Percentiles rank a stretch among this genome's conserved stretches.
These are phyloP conservation scores for Tragelaphus scriptus DNA, from an alignment of 2,113 vertebrate genomes.

Conservation along the genomic window DNA sequence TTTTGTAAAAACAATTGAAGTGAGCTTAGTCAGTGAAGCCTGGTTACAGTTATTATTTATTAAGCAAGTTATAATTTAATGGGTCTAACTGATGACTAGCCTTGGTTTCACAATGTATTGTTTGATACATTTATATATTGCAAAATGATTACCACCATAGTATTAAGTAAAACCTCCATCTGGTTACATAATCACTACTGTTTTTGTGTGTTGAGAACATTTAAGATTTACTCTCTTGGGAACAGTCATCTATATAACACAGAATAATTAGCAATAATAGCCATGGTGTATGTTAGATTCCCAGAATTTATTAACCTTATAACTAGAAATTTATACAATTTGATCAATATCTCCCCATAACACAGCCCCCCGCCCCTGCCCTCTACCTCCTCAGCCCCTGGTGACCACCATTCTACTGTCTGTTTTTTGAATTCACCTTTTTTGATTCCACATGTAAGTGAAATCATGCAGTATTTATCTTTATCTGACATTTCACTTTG, in stretches of 20 bases:
- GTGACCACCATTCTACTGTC: neutral
- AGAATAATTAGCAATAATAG: neutral
- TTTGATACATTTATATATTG: neutral
- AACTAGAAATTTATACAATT: neutral
- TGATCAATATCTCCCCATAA: too few species aligned
- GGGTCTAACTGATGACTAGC: neutral
- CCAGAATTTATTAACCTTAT: neutral
- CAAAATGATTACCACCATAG: neutral
- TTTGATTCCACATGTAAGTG: neutral
- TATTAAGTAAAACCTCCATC: too few species aligned
- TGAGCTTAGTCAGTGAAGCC: neutral
- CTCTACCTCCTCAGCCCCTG: neutral
- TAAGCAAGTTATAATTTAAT: neutral
- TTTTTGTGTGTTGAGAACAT: neutral
- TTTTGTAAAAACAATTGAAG: neutral
- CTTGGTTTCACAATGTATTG: neutral
- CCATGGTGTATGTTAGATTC: neutral
- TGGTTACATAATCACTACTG: rapidly evolving
- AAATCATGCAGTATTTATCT: neutral
- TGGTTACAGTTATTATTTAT: neutral
- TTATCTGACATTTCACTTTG: neutral
- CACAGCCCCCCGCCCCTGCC: neutral
- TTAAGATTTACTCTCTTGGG: neutral
- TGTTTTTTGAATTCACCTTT: neutral
- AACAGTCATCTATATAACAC: neutral